phyloP scores from a whole-genome alignment of 2,113 vertebrate species.

The Callipepla squamata region DNA sequence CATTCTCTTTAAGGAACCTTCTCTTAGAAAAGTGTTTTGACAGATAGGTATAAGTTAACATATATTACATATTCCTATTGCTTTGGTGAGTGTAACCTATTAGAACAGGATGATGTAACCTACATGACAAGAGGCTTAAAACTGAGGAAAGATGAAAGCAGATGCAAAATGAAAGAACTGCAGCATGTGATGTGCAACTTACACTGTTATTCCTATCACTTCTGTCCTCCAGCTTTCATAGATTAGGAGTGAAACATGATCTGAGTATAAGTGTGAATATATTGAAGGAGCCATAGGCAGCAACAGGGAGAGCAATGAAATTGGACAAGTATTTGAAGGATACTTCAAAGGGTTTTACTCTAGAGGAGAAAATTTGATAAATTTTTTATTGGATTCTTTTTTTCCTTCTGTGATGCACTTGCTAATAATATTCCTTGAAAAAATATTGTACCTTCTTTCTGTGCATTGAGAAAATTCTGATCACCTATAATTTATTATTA shows the following conservation, averaged over 20 bases:
- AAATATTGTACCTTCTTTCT: neutral
- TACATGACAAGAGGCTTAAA: conserved; percentile 27
- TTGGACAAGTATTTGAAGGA: conserved; percentile 28
- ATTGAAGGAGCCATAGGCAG: conserved; percentile 19
- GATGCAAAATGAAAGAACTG: conserved; percentile 15
- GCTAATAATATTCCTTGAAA: neutral
- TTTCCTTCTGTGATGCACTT: neutral
- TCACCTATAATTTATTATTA: neutral
- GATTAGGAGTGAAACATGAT: neutral
- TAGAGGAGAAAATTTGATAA: neutral
- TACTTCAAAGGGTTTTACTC: conserved; percentile 28
- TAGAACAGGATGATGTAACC: conserved; percentile 25
- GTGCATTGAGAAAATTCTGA: neutral
- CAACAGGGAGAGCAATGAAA: conserved; percentile 3
- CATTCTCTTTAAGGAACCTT: neutral
- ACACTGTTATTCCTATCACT: neutral
- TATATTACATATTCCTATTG: conserved; percentile 23
- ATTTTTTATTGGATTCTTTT: neutral
- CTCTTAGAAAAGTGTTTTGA: neutral
- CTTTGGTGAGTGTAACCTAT: conserved; percentile 9
- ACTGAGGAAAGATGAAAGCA: conserved; percentile 55
- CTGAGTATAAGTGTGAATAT: neutral
- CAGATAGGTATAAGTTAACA: neutral
- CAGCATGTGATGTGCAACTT: neutral
- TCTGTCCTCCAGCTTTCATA: neutral